Percentiles rank a stretch among this genome's conserved stretches.
These are phyloP conservation scores for Heloderma charlesbogerti DNA, from an alignment of 2,113 vertebrate genomes.

Conservation along the genomic window DNA sequence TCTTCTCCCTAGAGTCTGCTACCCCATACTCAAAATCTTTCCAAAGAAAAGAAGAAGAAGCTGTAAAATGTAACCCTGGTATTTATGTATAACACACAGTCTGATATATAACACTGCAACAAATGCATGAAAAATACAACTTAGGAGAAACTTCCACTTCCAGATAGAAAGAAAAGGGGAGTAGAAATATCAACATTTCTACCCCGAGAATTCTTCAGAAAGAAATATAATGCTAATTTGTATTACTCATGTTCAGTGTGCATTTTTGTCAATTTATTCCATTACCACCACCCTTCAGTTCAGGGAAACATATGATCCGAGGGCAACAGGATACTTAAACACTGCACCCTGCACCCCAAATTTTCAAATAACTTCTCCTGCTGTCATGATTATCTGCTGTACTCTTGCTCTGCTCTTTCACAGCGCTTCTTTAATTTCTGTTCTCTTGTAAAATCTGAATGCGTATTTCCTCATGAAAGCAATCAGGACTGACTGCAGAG, in stretches of 20 bases:
- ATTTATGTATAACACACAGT: constrained; percentile 37
- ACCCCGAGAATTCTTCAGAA: not conserved
- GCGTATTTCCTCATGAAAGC: constrained; percentile 50
- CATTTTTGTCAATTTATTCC: not conserved
- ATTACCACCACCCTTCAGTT: not conserved
- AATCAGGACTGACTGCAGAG: constrained; percentile 12
- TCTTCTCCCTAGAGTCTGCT: not conserved
- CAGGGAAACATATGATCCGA: not conserved
- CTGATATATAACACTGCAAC: not conserved
- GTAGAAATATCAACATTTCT: not conserved
- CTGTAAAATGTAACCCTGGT: not conserved
- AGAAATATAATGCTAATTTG: not conserved
- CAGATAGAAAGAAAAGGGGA: not conserved
- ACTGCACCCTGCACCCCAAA: no score
- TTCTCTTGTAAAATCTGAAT: constrained; percentile 43
- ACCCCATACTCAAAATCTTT: constrained; percentile 35
- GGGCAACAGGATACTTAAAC: not conserved
- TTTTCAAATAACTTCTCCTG: not conserved
- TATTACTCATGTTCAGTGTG: not conserved
- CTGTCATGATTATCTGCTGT: not conserved
- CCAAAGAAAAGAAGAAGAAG: not conserved
- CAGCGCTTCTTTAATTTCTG: constrained; percentile 8
- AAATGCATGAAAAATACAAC: not conserved
- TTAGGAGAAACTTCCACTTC: not conserved
- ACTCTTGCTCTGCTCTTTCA: constrained; percentile 17